Conservation (phyloP, 1,140 invertebrate species). For the Melanaphis sacchari region DNA sequence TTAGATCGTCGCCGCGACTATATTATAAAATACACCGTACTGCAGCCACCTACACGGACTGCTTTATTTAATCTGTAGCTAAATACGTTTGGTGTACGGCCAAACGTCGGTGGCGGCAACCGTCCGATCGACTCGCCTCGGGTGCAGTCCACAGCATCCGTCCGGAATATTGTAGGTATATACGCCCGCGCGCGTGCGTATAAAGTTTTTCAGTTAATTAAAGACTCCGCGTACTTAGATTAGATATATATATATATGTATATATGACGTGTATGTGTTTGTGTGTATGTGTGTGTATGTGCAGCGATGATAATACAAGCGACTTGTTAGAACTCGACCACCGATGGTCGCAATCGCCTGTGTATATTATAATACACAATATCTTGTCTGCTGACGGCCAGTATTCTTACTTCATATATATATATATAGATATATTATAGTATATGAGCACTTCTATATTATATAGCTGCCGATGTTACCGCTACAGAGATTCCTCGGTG, state of each 20-base stretch:
- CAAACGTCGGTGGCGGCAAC: constrained; percentile 21
- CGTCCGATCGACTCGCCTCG: constrained; percentile 18
- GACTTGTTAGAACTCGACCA: constrained; percentile 53
- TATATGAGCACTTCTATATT: neutral
- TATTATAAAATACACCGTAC: neutral
- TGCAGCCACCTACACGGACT: neutral
- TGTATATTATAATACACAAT: neutral
- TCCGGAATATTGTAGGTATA: constrained; percentile 25
- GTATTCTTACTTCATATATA: neutral
- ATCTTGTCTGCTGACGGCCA: constrained; percentile 28
- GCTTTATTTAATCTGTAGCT: constrained; percentile 47
- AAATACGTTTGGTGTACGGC: constrained; percentile 46
- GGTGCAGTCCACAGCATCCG: constrained; percentile 6
- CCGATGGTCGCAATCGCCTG: neutral
- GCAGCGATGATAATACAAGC: neutral
- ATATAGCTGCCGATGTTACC: neutral
- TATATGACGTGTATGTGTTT: neutral
- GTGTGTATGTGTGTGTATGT: neutral
- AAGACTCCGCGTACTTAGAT: neutral
- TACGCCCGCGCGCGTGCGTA: constrained; percentile 17
- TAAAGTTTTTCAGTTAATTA: constrained; percentile 44
- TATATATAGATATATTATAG: neutral
- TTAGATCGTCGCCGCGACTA: neutral
- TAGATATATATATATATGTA: neutral
- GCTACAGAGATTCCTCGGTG: constrained; percentile 21